phyloP scores from a whole-genome alignment of 2,888 invertebrate species.

The Euproctis similis region DNA sequence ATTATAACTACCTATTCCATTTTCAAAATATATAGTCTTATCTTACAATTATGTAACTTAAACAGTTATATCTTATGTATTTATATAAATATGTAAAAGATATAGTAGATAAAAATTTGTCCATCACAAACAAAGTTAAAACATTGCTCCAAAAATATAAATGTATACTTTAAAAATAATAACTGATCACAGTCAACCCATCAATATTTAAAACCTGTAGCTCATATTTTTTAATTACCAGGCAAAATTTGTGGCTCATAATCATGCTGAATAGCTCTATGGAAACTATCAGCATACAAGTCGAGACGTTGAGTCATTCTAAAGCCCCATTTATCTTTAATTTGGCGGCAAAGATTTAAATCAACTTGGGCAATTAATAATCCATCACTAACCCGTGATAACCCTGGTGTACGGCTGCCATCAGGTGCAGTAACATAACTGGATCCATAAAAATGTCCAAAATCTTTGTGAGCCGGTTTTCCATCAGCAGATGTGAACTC shows the following conservation, averaged over 20 bases:
- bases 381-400: constrained; percentile 88
- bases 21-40: too few relatives aligned
- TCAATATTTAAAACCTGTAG: background rate
- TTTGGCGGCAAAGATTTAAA: constrained; percentile 94
- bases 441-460: constrained; percentile 98
- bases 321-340: constrained; percentile 96
- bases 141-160: too few relatives aligned
- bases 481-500: constrained; percentile 77
- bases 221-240: constrained; percentile 17
- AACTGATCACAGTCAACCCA: too few relatives aligned
- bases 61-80: too few relatives aligned
- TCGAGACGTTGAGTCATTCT: constrained; percentile 96
- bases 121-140: too few relatives aligned
- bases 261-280: constrained; percentile 43
- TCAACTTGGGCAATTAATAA: constrained; percentile 92
- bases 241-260: constrained; percentile 47
- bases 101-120: too few relatives aligned
- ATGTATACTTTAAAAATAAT: too few relatives aligned
- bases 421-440: constrained; percentile 96
- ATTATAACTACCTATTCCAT: too few relatives aligned
- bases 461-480: constrained; percentile 86
- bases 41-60: too few relatives aligned
- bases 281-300: constrained; percentile 88
- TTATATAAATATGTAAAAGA: too few relatives aligned
- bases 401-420: constrained; percentile 91